These are phyloP conservation scores for Phyllotreta striolata DNA, from an alignment of 2,888 invertebrate species.

Conservation along the genomic window DNA sequence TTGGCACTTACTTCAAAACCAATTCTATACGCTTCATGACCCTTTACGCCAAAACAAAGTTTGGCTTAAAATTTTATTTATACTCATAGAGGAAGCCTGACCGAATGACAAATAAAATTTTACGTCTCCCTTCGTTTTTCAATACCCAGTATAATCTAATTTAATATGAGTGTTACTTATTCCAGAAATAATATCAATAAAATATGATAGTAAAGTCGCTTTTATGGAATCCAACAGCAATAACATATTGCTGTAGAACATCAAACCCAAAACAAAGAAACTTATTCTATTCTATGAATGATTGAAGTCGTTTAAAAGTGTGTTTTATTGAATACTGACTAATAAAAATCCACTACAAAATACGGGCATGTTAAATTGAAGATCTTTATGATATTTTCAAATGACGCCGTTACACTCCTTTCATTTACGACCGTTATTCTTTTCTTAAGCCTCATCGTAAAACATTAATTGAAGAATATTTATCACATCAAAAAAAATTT, in stretches of 20 bases:
- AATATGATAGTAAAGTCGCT: slow-evolving; percentile 51
- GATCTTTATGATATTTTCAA: slow-evolving; percentile 32
- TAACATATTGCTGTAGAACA: slow-evolving; percentile 48
- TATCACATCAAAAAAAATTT: too few species aligned
- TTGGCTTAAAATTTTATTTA: slow-evolving; percentile 38
- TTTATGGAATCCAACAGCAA: slow-evolving; percentile 50
- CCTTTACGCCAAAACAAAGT: slow-evolving; percentile 34
- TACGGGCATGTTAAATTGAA: slow-evolving; percentile 34
- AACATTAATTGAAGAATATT: too few species aligned
- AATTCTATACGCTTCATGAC: slow-evolving; percentile 60
- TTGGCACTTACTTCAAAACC: slow-evolving; percentile 58
- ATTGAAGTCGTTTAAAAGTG: slow-evolving; percentile 36
- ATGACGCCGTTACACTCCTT: slow-evolving; percentile 25
- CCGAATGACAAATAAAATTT: slow-evolving; percentile 55
- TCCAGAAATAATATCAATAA: slow-evolving; percentile 52
- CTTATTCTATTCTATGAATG: slow-evolving; percentile 34
- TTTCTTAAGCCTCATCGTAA: slow-evolving; percentile 1
- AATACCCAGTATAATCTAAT: slow-evolving; percentile 51
- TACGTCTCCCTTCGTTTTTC: slow-evolving; percentile 48
- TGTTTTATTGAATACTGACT: slow-evolving; percentile 35
- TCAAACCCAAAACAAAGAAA: slow-evolving; percentile 38
- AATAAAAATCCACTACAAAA: slow-evolving; percentile 36
- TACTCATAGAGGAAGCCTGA: slow-evolving; percentile 26
- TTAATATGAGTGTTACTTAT: slow-evolving; percentile 53
- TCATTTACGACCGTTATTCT: slow-evolving; percentile 30